Evolutionary conservation across 2,113 vertebrate species (phyloP).

Genomic region (Eptesicus fuscus): DNA sequence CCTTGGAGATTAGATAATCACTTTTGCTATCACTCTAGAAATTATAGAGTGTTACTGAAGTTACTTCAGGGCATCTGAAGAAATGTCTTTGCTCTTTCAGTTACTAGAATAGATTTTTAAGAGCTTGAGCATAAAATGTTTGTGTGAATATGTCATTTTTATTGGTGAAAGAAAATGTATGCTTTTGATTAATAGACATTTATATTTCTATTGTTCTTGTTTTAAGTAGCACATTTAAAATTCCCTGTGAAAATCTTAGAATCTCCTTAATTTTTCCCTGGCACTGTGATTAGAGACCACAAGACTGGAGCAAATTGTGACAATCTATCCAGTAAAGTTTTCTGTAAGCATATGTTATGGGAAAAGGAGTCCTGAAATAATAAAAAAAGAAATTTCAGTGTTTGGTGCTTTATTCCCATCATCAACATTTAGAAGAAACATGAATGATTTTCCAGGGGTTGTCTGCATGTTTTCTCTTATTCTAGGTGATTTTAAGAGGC

Average conservation of each 20-base stretch:
- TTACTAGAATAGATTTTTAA: slow-evolving; percentile 48
- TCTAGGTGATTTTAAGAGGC: neutral
- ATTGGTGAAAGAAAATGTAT: neutral
- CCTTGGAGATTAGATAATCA: slow-evolving; percentile 55
- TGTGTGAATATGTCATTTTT: slow-evolving; percentile 51
- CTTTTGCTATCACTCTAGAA: slow-evolving; percentile 48
- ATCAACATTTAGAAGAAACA: slow-evolving; percentile 8
- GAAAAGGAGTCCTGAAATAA: neutral
- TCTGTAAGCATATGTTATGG: neutral
- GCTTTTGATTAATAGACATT: slow-evolving; percentile 46
- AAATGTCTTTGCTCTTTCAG: slow-evolving; percentile 42
- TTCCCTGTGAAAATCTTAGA: slow-evolving; percentile 32
- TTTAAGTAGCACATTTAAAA: slow-evolving; percentile 36
- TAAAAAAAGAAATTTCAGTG: neutral
- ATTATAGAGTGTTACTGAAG: slow-evolving; percentile 43
- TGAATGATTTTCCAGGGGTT: neutral
- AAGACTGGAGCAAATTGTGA: neutral
- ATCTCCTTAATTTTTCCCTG: neutral
- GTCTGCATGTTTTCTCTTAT: neutral
- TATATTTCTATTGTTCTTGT: slow-evolving; percentile 35
- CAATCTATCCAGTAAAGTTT: neutral
- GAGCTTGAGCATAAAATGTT: slow-evolving; percentile 34
- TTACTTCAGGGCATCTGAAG: slow-evolving; percentile 53
- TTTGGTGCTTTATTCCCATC: neutral
- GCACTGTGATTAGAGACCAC: neutral